Percentiles rank a stretch among this genome's conserved stretches.
Evolutionary conservation across 2,888 invertebrate species (phyloP).

Genomic region (Tanytarsus gracilentus): DNA sequence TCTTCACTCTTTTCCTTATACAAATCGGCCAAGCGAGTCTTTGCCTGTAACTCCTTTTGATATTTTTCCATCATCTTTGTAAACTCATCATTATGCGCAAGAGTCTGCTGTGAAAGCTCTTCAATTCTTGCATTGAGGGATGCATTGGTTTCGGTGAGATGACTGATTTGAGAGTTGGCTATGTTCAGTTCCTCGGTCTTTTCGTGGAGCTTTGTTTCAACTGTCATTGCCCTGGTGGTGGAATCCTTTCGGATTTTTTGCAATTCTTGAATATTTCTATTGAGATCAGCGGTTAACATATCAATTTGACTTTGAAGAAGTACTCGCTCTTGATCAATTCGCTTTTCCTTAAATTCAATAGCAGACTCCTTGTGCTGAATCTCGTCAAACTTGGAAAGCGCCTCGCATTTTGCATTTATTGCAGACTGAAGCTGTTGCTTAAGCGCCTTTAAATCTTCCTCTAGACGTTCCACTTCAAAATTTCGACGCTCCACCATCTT

Average conservation of each 20-base stretch:
- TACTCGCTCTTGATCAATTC: slow-evolving; percentile 71
- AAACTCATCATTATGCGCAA: slow-evolving; percentile 61
- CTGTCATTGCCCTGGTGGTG: slow-evolving; percentile 52
- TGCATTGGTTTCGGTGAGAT: slow-evolving; percentile 60
- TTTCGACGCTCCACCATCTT: slow-evolving; percentile 63
- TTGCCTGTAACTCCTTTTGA: slow-evolving; percentile 73
- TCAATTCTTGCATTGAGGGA: slow-evolving; percentile 59
- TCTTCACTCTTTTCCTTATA: slow-evolving; percentile 76
- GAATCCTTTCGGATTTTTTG: slow-evolving; percentile 67
- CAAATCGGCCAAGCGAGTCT: slow-evolving; percentile 71
- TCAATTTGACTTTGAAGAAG: slow-evolving; percentile 70
- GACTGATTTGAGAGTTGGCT: slow-evolving; percentile 57
- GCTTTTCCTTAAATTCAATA: slow-evolving; percentile 54
- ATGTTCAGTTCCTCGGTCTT: slow-evolving; percentile 71
- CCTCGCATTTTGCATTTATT: slow-evolving; percentile 74
- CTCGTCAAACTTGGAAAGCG: slow-evolving; percentile 69
- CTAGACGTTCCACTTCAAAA: slow-evolving; percentile 62
- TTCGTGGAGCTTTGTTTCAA: slow-evolving; percentile 68
- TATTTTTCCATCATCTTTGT: slow-evolving; percentile 63
- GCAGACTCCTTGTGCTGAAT: slow-evolving; percentile 69
- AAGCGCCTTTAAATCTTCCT: slow-evolving; percentile 56
- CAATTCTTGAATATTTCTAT: slow-evolving; percentile 67
- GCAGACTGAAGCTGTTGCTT: slow-evolving; percentile 67
- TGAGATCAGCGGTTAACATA: slow-evolving; percentile 67
- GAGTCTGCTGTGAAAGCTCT: slow-evolving; percentile 57